phyloP scores from a whole-genome alignment of 2,888 invertebrate species.

The Calameuta filiformis region DNA sequence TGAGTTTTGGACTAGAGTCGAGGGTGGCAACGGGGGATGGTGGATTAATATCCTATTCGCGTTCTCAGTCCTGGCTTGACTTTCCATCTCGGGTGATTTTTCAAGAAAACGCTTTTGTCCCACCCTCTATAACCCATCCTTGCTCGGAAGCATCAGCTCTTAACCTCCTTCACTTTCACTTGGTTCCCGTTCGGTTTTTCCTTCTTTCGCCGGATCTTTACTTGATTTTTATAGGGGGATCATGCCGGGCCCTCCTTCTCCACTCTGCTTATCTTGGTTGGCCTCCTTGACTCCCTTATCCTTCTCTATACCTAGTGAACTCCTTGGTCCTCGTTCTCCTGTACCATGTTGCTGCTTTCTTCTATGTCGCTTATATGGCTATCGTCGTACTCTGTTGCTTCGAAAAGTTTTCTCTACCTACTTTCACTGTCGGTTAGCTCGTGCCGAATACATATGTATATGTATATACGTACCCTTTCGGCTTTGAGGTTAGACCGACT shows the following conservation, averaged over 20 bases:
- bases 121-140: constrained; percentile 1
- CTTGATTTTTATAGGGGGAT: constrained; percentile 3
- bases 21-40: constrained; percentile 7
- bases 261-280: too few relatives aligned
- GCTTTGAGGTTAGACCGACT: neutral
- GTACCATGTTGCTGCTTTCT: neutral
- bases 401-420: too few relatives aligned
- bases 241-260: neutral
- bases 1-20: too few relatives aligned
- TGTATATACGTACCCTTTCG: constrained; percentile 4
- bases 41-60: constrained; percentile 36
- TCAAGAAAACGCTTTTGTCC: constrained; percentile 23
- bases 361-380: neutral
- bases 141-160: constrained; percentile 13
- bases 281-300: too few relatives aligned
- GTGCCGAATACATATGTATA: too few relatives aligned
- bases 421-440: too few relatives aligned
- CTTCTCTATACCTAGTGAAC: too few relatives aligned
- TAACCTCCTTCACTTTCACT: constrained; percentile 10
- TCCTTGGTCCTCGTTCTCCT: neutral
- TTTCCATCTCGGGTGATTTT: constrained; percentile 19
- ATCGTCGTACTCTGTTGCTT: neutral
- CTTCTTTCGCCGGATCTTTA: neutral
- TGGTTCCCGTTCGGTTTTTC: constrained; percentile 5
- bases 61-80: constrained; percentile 25